Percentiles rank a stretch among this genome's conserved stretches.
Conservation (phyloP, 2,113 vertebrate genomes). For the Entelurus aequoreus region DNA sequence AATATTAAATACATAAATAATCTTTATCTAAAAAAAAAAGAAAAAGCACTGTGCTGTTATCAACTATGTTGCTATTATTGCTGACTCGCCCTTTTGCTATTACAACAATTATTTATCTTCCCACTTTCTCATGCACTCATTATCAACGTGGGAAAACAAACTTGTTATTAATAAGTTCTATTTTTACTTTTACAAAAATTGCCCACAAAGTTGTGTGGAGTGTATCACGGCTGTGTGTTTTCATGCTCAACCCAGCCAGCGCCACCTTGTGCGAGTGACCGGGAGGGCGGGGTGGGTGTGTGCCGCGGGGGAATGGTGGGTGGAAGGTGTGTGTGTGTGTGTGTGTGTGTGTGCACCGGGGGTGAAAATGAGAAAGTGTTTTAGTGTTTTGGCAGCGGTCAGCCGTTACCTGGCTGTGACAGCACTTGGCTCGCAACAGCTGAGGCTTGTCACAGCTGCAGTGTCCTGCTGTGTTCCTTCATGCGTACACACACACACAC, state of each 20-base stretch:
- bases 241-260: constrained; percentile 60
- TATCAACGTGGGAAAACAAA: no score
- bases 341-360: neutral
- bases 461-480: constrained; percentile 50
- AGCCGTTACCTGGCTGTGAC: constrained; percentile 61
- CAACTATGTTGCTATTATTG: no score
- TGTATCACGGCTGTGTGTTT: constrained; percentile 22
- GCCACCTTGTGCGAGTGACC: constrained; percentile 42
- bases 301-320: no score
- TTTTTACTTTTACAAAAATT: no score
- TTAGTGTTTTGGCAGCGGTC: constrained; percentile 54
- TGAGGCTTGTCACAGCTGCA: constrained; percentile 66
- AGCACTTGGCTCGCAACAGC: constrained; percentile 59
- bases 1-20: no score
- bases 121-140: no score
- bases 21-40: no score
- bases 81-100: no score
- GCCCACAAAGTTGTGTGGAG: no score
- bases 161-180: no score
- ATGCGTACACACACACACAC: constrained; percentile 26
- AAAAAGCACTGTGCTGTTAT: no score
- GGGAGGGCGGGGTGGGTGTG: constrained; percentile 4
- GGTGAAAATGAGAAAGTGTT: constrained; percentile 35
- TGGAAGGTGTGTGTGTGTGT: neutral
- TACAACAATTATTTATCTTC: no score